Base-by-base conservation (phyloP, 1,140 invertebrate genomes). In the Lucilia sericata region DNA sequence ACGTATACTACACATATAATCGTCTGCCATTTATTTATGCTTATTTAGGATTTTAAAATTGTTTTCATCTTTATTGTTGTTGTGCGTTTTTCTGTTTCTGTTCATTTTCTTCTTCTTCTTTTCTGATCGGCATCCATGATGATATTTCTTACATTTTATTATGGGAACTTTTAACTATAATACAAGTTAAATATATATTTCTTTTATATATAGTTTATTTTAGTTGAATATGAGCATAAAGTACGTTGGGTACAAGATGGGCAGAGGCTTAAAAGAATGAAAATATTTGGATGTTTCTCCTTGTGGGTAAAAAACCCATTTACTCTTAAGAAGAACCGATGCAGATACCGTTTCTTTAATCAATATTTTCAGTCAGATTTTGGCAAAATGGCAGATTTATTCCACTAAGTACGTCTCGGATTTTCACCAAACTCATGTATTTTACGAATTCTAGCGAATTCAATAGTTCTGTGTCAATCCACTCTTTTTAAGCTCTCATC, bases 11-110 rank as follows among this genome's bases (percentile, higher is more conserved):
- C n/a, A 25, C 5, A 25, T 21, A 25, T 25, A 81, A 55, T n/a
- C 47, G 36, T 47, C 78, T 47, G 85, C 87, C 88, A 88, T 88
- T 88, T 88, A 88, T 88, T 89, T 86, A 88, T 87, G 88, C 87
- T 88, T 88, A 89, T 88, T 89, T 89, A 88, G 87, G 89, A 86
- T 65, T 83, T 86, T 84, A 84, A 85, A 86, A 85, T 82, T 51
- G 49, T 51, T 51, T 14, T 55, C 47, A 17, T 82, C 14, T 84
- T 60, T 30, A 30, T 30, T 60, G 70, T 70, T 81, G 85, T 83
- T 85, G 47, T 85, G 75, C 84, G 65, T 70, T 70, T 17, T 19
- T 70, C 0, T n/a, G n/a, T n/a, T n/a, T n/a, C n/a, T n/a, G n/a
- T 70, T 21, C 0, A 21, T 60, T 60, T 60, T 60, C 14, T 70